These are phyloP conservation scores for Tetranychus cinnabarinus DNA, from an alignment of 1,140 invertebrate genomes.

Conservation along the genomic window DNA sequence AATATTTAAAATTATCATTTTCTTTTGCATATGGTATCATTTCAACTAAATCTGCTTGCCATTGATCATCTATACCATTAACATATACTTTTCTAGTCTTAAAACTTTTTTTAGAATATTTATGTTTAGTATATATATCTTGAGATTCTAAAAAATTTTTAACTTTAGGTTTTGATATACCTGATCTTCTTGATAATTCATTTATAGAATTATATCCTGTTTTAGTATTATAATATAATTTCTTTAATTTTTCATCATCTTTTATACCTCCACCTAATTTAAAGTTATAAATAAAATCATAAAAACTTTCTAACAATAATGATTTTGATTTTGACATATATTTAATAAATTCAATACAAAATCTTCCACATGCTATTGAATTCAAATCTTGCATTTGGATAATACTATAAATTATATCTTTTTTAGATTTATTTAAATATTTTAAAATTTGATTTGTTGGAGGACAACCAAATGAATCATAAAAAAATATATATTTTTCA, in stretches of 20 bases:
- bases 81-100: conserved; percentile 5
- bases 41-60: background rate
- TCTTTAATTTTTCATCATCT: background rate
- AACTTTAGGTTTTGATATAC: background rate
- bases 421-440: no score
- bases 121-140: conserved; percentile 14
- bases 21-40: conserved; percentile 8
- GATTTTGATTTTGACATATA: no score
- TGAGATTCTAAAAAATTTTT: conserved; percentile 12
- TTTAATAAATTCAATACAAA: no score
- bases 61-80: conserved; percentile 10
- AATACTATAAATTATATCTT: no score
- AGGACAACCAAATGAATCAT: no score
- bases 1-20: conserved; percentile 12
- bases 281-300: no score
- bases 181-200: background rate
- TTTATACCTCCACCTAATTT: background rate
- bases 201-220: background rate
- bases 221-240: background rate
- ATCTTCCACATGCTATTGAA: no score
- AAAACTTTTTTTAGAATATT: conserved; percentile 13
- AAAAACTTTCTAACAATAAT: no score
- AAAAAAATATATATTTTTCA: no score
- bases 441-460: no score
- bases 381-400: no score